Evolutionary conservation across 2,888 invertebrate genomes (phyloP).

Genomic region (Pristionchus entomophagus): DNA sequence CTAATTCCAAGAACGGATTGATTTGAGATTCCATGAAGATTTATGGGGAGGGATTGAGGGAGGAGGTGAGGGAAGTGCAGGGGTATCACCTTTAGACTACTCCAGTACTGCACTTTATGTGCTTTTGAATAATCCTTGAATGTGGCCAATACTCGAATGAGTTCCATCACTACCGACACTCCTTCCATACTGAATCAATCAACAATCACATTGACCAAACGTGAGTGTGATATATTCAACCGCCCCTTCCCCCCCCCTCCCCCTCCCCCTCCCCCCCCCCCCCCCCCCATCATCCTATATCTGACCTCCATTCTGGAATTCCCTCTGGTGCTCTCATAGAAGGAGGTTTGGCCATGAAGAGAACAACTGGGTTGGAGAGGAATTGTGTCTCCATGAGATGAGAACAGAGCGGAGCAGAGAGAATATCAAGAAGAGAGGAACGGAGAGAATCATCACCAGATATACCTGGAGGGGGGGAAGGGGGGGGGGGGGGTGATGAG

Average conservation of each 20-base stretch:
- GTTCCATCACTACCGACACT: slow-evolving; percentile 67
- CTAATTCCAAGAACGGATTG: too few species aligned
- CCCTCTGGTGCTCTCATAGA: slow-evolving; percentile 52
- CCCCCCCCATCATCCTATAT: neutral
- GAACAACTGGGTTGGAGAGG: slow-evolving; percentile 65
- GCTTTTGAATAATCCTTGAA: slow-evolving; percentile 72
- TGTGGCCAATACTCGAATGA: slow-evolving; percentile 65
- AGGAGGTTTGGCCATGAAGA: slow-evolving; percentile 58
- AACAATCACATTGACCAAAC: neutral
- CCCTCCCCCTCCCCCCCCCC: neutral
- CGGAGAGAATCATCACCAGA: slow-evolving; percentile 66
- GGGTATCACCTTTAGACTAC: slow-evolving; percentile 75
- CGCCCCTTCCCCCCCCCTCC: neutral
- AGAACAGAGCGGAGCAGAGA: slow-evolving; percentile 64
- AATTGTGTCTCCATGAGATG: slow-evolving; percentile 69
- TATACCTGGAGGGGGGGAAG: slow-evolving; percentile 46
- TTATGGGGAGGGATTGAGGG: neutral
- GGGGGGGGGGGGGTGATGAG: neutral
- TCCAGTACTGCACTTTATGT: slow-evolving; percentile 75
- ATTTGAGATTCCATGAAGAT: neutral
- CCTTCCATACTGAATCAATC: slow-evolving; percentile 59
- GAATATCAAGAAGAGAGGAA: slow-evolving; percentile 56
- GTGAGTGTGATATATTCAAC: too few species aligned
- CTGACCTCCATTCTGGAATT: slow-evolving; percentile 65
- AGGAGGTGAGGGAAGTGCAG: too few species aligned